phyloP scores from a whole-genome alignment of 1,140 invertebrate species.

The Drusus annulatus region DNA sequence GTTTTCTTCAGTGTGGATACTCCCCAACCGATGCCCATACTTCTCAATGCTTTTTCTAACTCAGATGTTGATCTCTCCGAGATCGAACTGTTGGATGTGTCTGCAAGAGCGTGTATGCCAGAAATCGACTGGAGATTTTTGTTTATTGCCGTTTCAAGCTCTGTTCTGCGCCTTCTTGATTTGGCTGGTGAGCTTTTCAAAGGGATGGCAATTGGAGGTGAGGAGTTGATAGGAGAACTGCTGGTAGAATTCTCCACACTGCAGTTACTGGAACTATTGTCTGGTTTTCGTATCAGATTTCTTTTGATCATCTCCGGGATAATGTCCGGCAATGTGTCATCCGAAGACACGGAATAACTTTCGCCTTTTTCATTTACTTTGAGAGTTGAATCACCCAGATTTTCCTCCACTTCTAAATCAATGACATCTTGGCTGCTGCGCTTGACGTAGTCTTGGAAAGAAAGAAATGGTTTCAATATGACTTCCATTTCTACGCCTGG shows the following conservation, averaged over 20 bases:
- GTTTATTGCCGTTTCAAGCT: neutral
- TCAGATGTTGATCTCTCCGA: constrained; percentile 69
- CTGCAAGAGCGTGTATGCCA: constrained; percentile 11
- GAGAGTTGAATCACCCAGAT: constrained; percentile 61
- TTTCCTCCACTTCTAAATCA: constrained; percentile 60
- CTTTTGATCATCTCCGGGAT: constrained; percentile 67
- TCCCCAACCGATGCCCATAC: constrained; percentile 77
- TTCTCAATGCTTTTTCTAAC: constrained; percentile 74
- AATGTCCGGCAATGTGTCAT: constrained; percentile 68
- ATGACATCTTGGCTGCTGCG: constrained; percentile 61
- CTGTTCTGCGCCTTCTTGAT: constrained; percentile 62
- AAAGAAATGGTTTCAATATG: constrained; percentile 68
- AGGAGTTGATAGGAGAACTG: constrained; percentile 51
- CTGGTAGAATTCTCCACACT: constrained; percentile 42
- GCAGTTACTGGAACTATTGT: constrained; percentile 31
- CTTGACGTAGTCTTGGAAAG: constrained; percentile 67
- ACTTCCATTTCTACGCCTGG: constrained; percentile 47
- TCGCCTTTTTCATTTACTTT: constrained; percentile 38
- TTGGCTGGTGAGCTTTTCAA: constrained; percentile 61
- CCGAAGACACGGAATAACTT: constrained; percentile 63
- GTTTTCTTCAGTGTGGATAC: constrained; percentile 78
- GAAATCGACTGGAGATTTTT: constrained; percentile 38
- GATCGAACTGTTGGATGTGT: constrained; percentile 28
- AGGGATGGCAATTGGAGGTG: constrained; percentile 50
- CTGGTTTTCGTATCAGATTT: constrained; percentile 66